Evolutionary conservation across 92 coral and sea anemone genomes (phyloP).

Genomic region (Porites divaricata): DNA sequence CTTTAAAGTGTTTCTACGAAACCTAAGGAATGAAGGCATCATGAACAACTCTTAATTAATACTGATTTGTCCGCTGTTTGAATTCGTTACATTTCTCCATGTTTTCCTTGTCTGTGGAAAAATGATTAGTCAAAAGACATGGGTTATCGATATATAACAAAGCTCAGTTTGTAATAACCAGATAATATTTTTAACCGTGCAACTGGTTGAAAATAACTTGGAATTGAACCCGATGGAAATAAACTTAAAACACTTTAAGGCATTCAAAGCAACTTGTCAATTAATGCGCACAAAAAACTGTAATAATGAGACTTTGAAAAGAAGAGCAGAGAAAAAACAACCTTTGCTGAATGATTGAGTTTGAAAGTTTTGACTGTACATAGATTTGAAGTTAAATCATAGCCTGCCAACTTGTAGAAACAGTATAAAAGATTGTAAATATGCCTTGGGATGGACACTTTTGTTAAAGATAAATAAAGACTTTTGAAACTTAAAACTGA

Average conservation of each 20-base stretch:
- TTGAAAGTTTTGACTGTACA: conserved; percentile 14
- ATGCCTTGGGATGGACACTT: neutral
- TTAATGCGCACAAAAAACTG: neutral
- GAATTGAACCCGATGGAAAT: neutral
- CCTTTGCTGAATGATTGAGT: neutral
- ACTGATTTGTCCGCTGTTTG: too few species aligned
- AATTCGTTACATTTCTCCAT: too few species aligned
- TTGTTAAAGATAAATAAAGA: conserved; percentile 18
- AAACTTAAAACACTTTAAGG: neutral
- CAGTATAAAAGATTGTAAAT: neutral
- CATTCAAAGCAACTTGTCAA: neutral
- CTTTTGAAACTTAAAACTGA: conserved; percentile 1
- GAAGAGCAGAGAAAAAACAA: neutral
- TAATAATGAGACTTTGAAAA: neutral
- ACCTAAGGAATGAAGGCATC: too few species aligned
- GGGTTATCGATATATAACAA: too few species aligned
- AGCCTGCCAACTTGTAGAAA: conserved; percentile 7
- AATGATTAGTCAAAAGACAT: too few species aligned
- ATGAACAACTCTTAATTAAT: too few species aligned
- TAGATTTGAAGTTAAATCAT: conserved; percentile 7
- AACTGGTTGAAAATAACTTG: neutral
- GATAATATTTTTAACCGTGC: too few species aligned
- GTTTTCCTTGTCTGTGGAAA: too few species aligned
- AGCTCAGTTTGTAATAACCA: too few species aligned
- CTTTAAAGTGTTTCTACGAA: too few species aligned